These are phyloP conservation scores for Tupiocoris notatus DNA, from an alignment of 2,888 invertebrate genomes.

Conservation along the genomic window DNA sequence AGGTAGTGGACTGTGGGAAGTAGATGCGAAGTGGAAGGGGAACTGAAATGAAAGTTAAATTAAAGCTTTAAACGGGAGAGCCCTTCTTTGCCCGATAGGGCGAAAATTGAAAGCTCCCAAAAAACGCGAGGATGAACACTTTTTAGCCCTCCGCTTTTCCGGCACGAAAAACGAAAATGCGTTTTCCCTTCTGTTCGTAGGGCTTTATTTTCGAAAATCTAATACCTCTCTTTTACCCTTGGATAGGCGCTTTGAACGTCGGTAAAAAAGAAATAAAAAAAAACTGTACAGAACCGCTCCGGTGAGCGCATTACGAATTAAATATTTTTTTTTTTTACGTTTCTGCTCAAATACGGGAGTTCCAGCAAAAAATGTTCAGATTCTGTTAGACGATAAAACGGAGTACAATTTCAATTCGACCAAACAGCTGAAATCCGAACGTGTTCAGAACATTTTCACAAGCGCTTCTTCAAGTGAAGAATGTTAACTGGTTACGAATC, in stretches of 20 bases:
- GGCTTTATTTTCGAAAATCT: slow-evolving; percentile 3
- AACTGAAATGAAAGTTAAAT: slow-evolving; percentile 39
- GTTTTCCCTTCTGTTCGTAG: neutral
- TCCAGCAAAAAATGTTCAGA: neutral
- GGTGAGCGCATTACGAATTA: slow-evolving; percentile 7
- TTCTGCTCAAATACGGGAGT: neutral
- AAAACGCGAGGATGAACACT: neutral
- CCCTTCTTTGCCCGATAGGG: slow-evolving; percentile 21
- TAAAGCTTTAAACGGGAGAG: slow-evolving; percentile 26
- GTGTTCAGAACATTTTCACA: too few relatives aligned
- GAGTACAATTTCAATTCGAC: too few relatives aligned
- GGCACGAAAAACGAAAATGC: neutral
- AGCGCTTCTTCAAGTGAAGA: too few relatives aligned
- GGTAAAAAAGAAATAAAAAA: slow-evolving; percentile 1
- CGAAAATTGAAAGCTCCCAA: neutral
- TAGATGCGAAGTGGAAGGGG: neutral
- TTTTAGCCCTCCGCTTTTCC: neutral
- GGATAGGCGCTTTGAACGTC: neutral
- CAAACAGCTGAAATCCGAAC: too few relatives aligned
- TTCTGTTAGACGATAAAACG: too few relatives aligned
- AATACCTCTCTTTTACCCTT: neutral
- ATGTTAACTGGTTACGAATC: too few relatives aligned
- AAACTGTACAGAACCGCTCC: neutral
- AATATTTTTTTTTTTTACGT: neutral
- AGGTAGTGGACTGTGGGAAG: too few relatives aligned